A percentile compares a stretch with the other conserved stretches of the same genome.
phyloP scores from a whole-genome alignment of 2,888 invertebrate genomes.

The Leptopilina drosophilae region DNA sequence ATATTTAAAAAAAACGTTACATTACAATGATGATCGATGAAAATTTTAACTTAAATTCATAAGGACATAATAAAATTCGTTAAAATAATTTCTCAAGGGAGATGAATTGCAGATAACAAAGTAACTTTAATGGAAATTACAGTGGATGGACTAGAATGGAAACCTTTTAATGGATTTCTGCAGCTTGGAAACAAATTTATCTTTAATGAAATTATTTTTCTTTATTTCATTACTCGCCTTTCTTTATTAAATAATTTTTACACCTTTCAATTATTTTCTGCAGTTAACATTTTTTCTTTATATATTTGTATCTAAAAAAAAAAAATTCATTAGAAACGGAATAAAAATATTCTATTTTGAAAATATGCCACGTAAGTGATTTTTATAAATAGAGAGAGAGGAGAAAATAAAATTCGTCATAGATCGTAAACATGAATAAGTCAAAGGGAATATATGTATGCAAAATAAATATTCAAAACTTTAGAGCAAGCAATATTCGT shows the following conservation, averaged over 20 bases:
- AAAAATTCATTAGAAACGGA: too few relatives aligned
- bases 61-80: background rate
- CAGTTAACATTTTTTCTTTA: too few relatives aligned
- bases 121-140: background rate
- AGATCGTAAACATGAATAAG: background rate
- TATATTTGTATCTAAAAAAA: too few relatives aligned
- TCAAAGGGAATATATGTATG: background rate
- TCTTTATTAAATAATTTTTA: too few relatives aligned
- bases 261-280: too few relatives aligned
- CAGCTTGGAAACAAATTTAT: constrained; percentile 7
- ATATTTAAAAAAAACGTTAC: too few relatives aligned
- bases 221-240: too few relatives aligned
- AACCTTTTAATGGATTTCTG: constrained; percentile 1
- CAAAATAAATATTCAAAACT: constrained; percentile 4
- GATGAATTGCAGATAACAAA: background rate
- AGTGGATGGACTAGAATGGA: background rate
- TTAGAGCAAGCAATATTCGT: constrained; percentile 1
- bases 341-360: too few relatives aligned
- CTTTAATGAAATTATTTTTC: background rate
- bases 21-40: too few relatives aligned
- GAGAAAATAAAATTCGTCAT: background rate
- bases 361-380: background rate
- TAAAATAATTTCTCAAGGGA: background rate
- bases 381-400: background rate
- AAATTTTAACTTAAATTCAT: background rate